Conservation (phyloP, 2,797 vertebrate genomes). For the Galago senegalensis region DNA sequence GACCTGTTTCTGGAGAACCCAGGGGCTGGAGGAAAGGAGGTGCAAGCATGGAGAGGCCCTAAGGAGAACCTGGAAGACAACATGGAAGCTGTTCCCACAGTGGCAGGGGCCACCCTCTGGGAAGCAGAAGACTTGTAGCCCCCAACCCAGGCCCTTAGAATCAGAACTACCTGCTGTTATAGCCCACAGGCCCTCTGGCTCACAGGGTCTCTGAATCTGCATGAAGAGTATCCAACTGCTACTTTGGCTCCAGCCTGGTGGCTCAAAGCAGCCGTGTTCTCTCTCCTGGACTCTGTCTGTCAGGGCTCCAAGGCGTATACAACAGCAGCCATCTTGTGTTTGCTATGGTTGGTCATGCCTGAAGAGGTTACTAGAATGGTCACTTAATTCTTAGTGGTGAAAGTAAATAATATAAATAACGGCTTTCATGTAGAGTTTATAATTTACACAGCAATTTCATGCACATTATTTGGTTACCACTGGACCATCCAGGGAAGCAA, state of each 20-base stretch:
- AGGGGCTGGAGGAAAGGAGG: background rate
- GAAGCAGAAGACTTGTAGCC: background rate
- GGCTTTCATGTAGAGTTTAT: background rate
- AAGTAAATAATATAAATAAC: accelerated
- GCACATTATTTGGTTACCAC: accelerated
- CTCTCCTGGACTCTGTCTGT: background rate
- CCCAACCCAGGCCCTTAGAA: background rate
- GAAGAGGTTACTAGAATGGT: background rate
- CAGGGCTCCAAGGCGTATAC: no score
- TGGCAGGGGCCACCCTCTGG: background rate
- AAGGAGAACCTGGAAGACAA: no score
- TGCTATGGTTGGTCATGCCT: accelerated
- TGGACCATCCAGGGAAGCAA: background rate
- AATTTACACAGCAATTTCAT: accelerated
- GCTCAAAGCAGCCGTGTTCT: background rate
- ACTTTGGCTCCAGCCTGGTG: background rate
- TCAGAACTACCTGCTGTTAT: background rate
- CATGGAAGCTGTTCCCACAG: background rate
- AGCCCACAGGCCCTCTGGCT: background rate
- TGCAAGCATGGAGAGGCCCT: background rate
- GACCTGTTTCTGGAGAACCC: background rate
- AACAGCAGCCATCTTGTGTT: background rate
- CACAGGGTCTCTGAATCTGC: background rate
- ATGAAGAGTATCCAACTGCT: no score
- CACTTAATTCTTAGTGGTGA: background rate